Evolutionary conservation across 2,888 invertebrate genomes (phyloP).

Genomic region (Barypeithes pellucidus): DNA sequence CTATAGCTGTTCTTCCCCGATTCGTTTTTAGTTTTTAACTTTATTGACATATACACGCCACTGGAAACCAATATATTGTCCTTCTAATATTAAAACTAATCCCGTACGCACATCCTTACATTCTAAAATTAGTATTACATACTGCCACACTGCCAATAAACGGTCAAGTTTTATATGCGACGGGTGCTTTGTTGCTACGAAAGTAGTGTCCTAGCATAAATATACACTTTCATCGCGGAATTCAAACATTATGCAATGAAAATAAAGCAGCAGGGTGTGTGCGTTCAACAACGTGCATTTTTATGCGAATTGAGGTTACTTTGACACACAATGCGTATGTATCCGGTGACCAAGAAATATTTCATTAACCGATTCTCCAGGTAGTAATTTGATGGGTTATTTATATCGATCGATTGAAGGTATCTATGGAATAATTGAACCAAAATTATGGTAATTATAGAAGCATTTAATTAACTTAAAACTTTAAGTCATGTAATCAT

Average conservation of each 20-base stretch:
- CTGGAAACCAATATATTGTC: slow-evolving; percentile 7
- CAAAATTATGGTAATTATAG: too few species aligned
- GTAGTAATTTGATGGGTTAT: too few species aligned
- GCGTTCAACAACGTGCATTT: background rate
- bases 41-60: background rate
- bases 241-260: slow-evolving; percentile 48
- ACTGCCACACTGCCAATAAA: slow-evolving; percentile 55
- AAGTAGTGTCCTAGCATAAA: slow-evolving; percentile 55
- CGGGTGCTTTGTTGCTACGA: slow-evolving; percentile 48
- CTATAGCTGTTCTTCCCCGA: too few species aligned
- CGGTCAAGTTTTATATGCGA: slow-evolving; percentile 56
- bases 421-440: too few species aligned
- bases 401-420: too few species aligned
- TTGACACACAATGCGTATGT: slow-evolving; percentile 2
- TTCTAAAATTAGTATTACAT: slow-evolving; percentile 54
- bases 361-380: background rate
- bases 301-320: slow-evolving; percentile 31
- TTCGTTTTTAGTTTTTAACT: too few species aligned
- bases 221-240: slow-evolving; percentile 54
- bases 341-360: slow-evolving; percentile 13
- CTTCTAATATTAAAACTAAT: slow-evolving; percentile 45
- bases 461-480: too few species aligned
- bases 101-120: slow-evolving; percentile 48
- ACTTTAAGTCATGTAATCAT: too few species aligned
- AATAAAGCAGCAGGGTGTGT: slow-evolving; percentile 46